These are phyloP conservation scores for Cephus nigrinus DNA, from an alignment of 2,888 invertebrate species.

Conservation along the genomic window DNA sequence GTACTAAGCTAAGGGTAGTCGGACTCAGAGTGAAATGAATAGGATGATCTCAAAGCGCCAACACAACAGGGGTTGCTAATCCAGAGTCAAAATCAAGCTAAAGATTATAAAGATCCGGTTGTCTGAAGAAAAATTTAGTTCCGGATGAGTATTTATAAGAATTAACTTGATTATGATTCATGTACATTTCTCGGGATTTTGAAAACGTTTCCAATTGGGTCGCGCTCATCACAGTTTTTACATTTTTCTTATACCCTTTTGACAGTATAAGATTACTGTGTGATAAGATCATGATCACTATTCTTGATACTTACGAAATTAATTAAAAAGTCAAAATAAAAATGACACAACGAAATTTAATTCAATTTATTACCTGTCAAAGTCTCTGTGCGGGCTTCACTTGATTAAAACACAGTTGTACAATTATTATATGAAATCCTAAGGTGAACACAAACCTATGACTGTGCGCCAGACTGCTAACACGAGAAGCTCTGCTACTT, in stretches of 20 bases:
- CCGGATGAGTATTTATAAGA: neutral
- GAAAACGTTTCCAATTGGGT: slow-evolving; percentile 9
- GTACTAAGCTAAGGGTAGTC: slow-evolving; percentile 1
- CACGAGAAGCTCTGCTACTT: slow-evolving; percentile 72
- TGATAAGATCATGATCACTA: neutral
- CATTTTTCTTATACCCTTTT: neutral
- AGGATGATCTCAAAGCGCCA: slow-evolving; percentile 5
- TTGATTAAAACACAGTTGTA: neutral
- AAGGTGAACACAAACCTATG: slow-evolving; percentile 70
- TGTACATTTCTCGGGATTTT: neutral
- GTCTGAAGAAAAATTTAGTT: neutral
- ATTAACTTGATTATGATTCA: neutral
- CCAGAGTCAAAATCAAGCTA: neutral
- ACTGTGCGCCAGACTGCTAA: slow-evolving; percentile 79
- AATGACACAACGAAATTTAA: neutral
- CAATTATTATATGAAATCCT: neutral
- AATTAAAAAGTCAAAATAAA: neutral
- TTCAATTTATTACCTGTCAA: neutral
- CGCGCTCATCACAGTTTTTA: neutral
- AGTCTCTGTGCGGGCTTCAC: neutral
- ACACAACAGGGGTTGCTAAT: slow-evolving; percentile 7
- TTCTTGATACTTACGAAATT: neutral
- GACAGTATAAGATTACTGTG: neutral
- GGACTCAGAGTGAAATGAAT: slow-evolving; percentile 3
- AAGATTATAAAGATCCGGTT: neutral